Percentiles rank a stretch among this genome's conserved stretches.
Evolutionary conservation across 2,888 invertebrate species (phyloP).

Genomic region (Embidobia sp.): DNA sequence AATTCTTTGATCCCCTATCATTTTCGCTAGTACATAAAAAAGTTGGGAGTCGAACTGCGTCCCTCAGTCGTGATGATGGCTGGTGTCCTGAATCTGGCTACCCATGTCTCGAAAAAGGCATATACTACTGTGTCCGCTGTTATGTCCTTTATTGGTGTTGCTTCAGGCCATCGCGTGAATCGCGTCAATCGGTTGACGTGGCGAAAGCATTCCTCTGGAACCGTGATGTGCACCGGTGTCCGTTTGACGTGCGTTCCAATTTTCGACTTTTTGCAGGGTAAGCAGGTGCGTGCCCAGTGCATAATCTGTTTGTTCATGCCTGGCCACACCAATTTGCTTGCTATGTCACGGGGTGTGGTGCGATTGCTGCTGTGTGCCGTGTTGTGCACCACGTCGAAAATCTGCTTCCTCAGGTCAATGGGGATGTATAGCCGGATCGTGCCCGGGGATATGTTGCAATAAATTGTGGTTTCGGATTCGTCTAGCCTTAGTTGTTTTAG

Average conservation of each 20-base stretch:
- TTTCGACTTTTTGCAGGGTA: background rate
- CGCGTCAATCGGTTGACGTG: constrained; percentile 48
- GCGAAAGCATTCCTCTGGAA: background rate
- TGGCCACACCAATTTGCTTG: background rate
- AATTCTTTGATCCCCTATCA: constrained; percentile 50
- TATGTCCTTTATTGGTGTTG: background rate
- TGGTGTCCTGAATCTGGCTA: constrained; percentile 39
- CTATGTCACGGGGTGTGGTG: background rate
- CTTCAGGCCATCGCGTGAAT: constrained; percentile 67
- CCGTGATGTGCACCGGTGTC: background rate
- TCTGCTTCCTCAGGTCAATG: background rate
- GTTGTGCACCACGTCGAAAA: background rate
- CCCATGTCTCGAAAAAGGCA: constrained; percentile 25
- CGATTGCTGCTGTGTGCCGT: background rate
- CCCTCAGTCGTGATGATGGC: constrained; percentile 25
- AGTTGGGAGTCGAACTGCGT: constrained; percentile 63
- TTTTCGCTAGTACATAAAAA: constrained; percentile 52
- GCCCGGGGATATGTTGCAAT: too few relatives aligned
- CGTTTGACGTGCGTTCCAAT: background rate
- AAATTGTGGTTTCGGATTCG: too few relatives aligned
- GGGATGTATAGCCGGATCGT: constrained; percentile 58
- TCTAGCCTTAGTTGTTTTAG: too few relatives aligned
- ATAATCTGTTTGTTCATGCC: background rate
- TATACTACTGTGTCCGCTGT: constrained; percentile 10
- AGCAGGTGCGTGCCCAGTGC: background rate